phyloP scores from a whole-genome alignment of 1,140 invertebrate species.

The Palaemon carinicauda region DNA sequence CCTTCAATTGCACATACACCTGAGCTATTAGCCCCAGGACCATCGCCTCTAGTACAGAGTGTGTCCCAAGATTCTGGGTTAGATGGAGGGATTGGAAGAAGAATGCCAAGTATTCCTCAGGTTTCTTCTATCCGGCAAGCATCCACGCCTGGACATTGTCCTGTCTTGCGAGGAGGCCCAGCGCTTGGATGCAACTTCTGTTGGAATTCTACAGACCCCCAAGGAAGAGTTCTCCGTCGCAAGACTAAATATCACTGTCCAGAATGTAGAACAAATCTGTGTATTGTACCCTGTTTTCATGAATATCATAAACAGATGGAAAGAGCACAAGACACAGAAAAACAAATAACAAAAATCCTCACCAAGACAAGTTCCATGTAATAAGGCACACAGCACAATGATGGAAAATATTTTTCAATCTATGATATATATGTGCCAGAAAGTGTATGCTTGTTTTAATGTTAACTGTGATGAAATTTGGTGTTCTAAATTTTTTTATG shows the following conservation, averaged over 20 bases:
- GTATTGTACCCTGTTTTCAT: constrained; percentile 69
- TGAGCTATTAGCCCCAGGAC: constrained; percentile 29
- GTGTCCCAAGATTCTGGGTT: constrained; percentile 55
- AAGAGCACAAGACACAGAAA: constrained; percentile 51
- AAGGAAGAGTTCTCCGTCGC: constrained; percentile 79
- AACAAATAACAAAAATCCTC: constrained; percentile 58
- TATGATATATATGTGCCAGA: background rate
- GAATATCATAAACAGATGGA: constrained; percentile 60
- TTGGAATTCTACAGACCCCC: constrained; percentile 85
- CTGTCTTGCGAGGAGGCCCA: constrained; percentile 79
- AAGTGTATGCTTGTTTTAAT: background rate
- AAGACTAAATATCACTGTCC: constrained; percentile 90
- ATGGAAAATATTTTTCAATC: background rate
- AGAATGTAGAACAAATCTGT: constrained; percentile 85
- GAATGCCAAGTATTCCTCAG: background rate
- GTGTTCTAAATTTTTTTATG: too few species aligned
- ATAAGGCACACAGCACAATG: background rate
- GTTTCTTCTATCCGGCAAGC: constrained; percentile 31
- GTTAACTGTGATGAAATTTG: background rate
- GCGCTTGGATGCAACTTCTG: constrained; percentile 86
- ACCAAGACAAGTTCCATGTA: constrained; percentile 57
- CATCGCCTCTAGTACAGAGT: constrained; percentile 52
- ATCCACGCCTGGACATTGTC: constrained; percentile 72
- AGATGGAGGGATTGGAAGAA: constrained; percentile 12
- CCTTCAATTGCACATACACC: background rate